Percentiles rank a stretch among this genome's conserved stretches.
Evolutionary conservation across 1,140 invertebrate species (phyloP).

Genomic region (Cydia strobilella): DNA sequence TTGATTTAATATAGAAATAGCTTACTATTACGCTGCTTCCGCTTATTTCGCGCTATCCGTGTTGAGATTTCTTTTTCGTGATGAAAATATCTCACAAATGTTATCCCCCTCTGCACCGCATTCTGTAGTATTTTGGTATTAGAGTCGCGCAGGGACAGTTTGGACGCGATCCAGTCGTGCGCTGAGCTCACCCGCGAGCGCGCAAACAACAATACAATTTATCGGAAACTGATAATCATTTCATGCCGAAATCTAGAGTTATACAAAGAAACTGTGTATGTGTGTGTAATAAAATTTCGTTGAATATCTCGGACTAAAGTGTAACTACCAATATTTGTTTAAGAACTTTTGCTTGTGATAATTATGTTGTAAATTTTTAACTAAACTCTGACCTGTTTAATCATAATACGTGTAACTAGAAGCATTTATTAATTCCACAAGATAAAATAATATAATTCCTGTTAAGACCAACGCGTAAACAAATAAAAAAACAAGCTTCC

Average conservation of each 20-base stretch:
- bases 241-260: background rate
- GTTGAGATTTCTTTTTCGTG: conserved; percentile 33
- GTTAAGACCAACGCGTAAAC: conserved; percentile 61
- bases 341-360: background rate
- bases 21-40: background rate
- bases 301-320: background rate
- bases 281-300: background rate
- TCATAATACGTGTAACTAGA: background rate
- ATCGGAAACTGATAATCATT: conserved; percentile 33
- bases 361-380: background rate
- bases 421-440: background rate
- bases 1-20: background rate
- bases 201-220: conserved; percentile 46
- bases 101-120: conserved; percentile 57
- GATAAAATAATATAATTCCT: conserved; percentile 35
- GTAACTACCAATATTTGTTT: background rate
- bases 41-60: background rate
- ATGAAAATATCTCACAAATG: conserved; percentile 55
- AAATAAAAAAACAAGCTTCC: conserved; percentile 50
- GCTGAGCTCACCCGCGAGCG: conserved; percentile 47
- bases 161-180: conserved; percentile 69
- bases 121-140: conserved; percentile 74
- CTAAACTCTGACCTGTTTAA: background rate
- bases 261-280: background rate
- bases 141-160: conserved; percentile 70